Conservation (phyloP, 2,888 invertebrate species). For the Leucania comma region DNA sequence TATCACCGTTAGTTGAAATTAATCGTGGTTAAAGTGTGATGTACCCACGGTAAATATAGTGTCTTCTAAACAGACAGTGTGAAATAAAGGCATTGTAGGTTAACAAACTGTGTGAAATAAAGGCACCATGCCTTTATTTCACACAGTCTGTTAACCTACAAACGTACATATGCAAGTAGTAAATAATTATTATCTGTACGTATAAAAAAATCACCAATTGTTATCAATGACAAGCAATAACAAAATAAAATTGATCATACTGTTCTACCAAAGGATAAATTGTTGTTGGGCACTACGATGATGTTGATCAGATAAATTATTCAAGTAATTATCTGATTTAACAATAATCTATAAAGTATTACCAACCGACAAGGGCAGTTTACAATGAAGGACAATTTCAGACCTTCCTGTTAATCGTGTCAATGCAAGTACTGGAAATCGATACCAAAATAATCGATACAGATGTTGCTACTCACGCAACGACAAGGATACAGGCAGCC, state of each 20-base stretch:
- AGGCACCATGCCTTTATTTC: neutral
- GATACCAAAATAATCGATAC: conserved; percentile 43
- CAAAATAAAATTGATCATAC: too few relatives aligned
- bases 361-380: conserved; percentile 12
- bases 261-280: conserved; percentile 15
- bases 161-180: neutral
- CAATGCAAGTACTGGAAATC: conserved; percentile 48
- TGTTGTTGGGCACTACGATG: neutral
- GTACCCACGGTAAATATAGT: neutral
- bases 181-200: too few relatives aligned
- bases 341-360: neutral
- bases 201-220: too few relatives aligned
- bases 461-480: conserved; percentile 41
- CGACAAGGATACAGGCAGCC: conserved; percentile 43
- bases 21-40: too few relatives aligned
- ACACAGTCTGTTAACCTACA: neutral
- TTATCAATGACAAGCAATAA: too few relatives aligned
- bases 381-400: conserved; percentile 34
- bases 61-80: too few relatives aligned
- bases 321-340: neutral
- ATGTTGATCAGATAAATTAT: neutral
- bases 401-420: conserved; percentile 42
- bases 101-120: too few relatives aligned
- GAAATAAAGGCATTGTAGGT: too few relatives aligned
- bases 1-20: too few relatives aligned